Evolutionary conservation across 2,797 vertebrate species (phyloP).

Genomic region (Melanotaenia boesemani): DNA sequence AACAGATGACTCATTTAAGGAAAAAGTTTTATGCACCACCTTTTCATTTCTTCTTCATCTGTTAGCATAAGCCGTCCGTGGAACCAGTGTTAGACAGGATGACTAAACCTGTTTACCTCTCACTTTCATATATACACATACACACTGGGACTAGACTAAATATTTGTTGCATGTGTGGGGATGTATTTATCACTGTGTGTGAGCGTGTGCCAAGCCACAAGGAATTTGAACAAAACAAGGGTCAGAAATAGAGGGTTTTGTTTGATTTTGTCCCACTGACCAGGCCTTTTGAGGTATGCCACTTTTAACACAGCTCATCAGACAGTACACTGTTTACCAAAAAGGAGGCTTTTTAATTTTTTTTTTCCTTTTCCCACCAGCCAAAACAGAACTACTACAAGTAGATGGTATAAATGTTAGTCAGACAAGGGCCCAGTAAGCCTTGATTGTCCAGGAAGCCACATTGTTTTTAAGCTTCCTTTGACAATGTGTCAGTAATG

Average conservation of each 20-base stretch:
- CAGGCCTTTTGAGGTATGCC: background rate
- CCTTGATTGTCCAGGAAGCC: background rate
- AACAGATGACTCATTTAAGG: conserved; percentile 21
- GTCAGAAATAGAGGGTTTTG: conserved; percentile 28
- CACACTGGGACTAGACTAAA: conserved; percentile 50
- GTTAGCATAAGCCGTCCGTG: conserved; percentile 64
- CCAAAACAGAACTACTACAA: conserved; percentile 18
- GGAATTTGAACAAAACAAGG: conserved; percentile 32
- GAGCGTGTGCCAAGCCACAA: conserved; percentile 30
- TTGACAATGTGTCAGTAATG: background rate
- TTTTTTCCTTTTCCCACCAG: background rate
- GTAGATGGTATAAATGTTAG: background rate
- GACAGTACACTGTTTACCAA: background rate
- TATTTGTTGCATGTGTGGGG: conserved; percentile 31
- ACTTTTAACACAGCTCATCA: conserved; percentile 7
- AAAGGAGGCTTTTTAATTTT: background rate
- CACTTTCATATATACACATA: conserved; percentile 37
- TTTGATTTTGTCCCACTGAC: conserved; percentile 22
- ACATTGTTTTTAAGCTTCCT: background rate
- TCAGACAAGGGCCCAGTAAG: background rate
- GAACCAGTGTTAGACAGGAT: conserved; percentile 55
- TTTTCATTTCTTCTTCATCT: conserved; percentile 37
- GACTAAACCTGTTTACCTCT: conserved; percentile 70
- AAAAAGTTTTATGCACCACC: conserved; percentile 21
- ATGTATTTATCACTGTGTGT: conserved; percentile 18